Evolutionary conservation across 53 echinoderm and acorn worm species (phyloP), one percentile per base, ranked within the genome.

Genomic region (Holothuria leucospilota): DNA sequence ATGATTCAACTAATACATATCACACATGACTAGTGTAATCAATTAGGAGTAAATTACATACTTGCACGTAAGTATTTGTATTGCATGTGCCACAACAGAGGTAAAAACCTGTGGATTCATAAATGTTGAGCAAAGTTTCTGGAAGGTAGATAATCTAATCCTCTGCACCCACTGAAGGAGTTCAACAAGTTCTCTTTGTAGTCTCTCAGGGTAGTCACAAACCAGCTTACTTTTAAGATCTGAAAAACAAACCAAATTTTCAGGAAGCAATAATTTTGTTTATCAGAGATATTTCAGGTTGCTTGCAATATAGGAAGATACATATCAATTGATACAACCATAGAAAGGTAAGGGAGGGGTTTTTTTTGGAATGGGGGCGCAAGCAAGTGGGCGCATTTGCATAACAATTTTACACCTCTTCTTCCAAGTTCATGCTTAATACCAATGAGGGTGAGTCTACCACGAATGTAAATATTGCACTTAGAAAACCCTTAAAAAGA

Each of bases 181-280:
- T 62, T 94, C 91, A 21, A 96, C 63, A 39, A 94, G 40, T 42
- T 77, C 16, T n/a, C 85, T 67, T 53, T 94, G 96, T 23, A 90
- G 82, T 21, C 63, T 18, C 20, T 77, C 29, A 16, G 92, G 74
- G 13, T 92, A 59, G 5, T 30, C 20, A 29, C 80, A 39, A 8
- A 96, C 39, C 9, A 94, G 24, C 30, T 72, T 88, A 34, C 29
- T 77, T 38, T 93, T 71, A 30, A 71, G 79, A 66, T 94, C 91
- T 94, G 86, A 13, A 21, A 79, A 25, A 51, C 21, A 88, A 40
- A 77, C 20, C 2, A 21, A 26, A 26, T 40, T 40, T 40, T n/a
- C n/a, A 64, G 2, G 65, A 10, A 12, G 12, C 18, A 20, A 28
- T 2, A 12, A 28, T n/a, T n/a, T 64, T 1, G 20, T 18, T 26